Conservation (phyloP, 92 coral and sea anemone species). For the Porites cylindrica region DNA sequence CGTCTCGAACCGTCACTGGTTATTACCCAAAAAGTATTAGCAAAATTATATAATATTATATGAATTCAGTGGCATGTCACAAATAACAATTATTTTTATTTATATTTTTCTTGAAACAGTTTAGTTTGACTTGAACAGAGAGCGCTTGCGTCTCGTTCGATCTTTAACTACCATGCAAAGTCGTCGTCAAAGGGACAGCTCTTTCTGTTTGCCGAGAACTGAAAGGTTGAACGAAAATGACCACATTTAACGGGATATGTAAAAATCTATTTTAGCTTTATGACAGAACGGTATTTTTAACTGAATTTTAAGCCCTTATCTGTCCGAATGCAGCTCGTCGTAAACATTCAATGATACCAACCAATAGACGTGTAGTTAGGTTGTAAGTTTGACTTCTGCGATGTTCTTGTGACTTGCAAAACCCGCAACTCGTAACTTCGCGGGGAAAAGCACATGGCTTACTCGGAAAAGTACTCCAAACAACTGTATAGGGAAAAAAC, state of each 20-base stretch:
- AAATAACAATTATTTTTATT: constrained; percentile 37
- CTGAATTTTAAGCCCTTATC: not conserved
- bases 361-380: not conserved
- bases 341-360: not conserved
- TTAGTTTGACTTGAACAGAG: not conserved
- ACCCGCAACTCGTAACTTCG: not conserved
- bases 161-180: not conserved
- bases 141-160: not conserved
- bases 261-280: not conserved
- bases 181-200: too few species aligned
- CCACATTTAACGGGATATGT: not conserved
- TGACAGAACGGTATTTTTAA: not conserved
- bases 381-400: not conserved
- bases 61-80: not conserved
- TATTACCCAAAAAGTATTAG: not conserved
- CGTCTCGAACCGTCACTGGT: too few species aligned
- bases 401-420: not conserved
- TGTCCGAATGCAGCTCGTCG: not conserved
- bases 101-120: constrained; percentile 34
- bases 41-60: not conserved
- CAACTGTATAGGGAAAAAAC: too few species aligned
- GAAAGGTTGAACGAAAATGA: not conserved
- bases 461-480: not conserved
- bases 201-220: too few species aligned
- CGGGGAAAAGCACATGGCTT: too few species aligned